Evolutionary conservation across 2,797 vertebrate genomes (phyloP).

Genomic region (Diplodus sargus): DNA sequence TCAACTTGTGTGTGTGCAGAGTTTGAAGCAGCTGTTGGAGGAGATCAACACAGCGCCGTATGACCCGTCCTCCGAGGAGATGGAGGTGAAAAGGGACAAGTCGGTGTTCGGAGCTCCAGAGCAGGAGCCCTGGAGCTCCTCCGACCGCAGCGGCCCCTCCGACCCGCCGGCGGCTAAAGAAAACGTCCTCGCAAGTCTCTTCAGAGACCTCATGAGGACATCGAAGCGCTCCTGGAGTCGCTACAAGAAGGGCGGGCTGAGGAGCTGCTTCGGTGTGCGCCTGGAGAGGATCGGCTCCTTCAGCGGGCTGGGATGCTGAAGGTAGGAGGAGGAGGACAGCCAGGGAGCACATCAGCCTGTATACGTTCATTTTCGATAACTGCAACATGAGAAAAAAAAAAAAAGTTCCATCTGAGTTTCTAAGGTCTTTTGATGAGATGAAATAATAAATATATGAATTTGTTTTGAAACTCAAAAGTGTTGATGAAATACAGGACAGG

Average conservation of each 20-base stretch:
- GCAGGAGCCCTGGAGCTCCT: constrained; percentile 56
- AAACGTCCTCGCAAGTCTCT: constrained; percentile 63
- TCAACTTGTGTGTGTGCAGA: constrained; percentile 57
- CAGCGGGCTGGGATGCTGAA: constrained; percentile 86
- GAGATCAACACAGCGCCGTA: constrained; percentile 58
- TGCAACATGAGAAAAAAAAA: neutral
- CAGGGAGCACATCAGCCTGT: too few species aligned
- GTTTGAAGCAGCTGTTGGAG: constrained; percentile 77
- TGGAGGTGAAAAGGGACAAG: constrained; percentile 52
- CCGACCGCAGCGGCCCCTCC: constrained; percentile 49
- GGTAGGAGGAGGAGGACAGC: constrained; percentile 15
- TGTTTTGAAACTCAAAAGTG: neutral
- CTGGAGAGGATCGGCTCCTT: constrained; percentile 87
- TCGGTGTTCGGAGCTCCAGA: constrained; percentile 45
- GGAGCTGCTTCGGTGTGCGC: constrained; percentile 87
- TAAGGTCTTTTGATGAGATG: neutral
- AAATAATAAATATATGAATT: neutral
- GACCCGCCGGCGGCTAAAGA: constrained; percentile 57
- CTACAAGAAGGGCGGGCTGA: constrained; percentile 83
- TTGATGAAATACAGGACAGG: neutral
- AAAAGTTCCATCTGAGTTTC: neutral
- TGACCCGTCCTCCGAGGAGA: constrained; percentile 59
- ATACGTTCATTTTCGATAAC: neutral
- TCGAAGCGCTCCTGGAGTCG: constrained; percentile 85
- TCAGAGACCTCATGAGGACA: constrained; percentile 80